Evolutionary conservation across 2,113 vertebrate genomes (phyloP).

Genomic region (Phasianus colchicus): DNA sequence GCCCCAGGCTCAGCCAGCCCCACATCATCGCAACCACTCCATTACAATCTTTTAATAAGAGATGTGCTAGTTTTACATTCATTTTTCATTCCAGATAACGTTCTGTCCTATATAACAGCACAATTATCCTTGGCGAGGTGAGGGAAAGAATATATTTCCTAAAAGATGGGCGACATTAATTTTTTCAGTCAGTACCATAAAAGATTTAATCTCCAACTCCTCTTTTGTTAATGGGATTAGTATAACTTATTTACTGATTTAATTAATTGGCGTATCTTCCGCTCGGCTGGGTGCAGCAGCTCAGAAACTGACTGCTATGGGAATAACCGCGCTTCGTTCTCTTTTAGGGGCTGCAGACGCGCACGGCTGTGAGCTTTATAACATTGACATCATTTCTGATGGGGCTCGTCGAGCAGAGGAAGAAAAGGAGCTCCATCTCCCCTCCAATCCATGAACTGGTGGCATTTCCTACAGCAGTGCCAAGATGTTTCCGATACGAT

Average conservation of each 20-base stretch:
- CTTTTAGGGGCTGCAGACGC: background rate
- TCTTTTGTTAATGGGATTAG: slow-evolving; percentile 67
- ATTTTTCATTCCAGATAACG: slow-evolving; percentile 2
- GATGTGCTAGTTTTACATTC: slow-evolving; percentile 40
- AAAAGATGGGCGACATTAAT: slow-evolving; percentile 45
- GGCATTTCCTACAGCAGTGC: fast-evolving
- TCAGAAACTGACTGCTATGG: background rate
- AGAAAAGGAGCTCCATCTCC: background rate
- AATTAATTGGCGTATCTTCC: slow-evolving; percentile 46
- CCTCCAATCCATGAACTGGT: fast-evolving
- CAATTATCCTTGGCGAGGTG: slow-evolving; percentile 8
- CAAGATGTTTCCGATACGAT: fast-evolving
- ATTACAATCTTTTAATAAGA: slow-evolving; percentile 58
- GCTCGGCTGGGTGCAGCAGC: background rate
- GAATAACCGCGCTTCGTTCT: background rate
- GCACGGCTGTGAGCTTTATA: background rate
- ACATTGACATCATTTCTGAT: background rate
- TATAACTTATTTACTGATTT: slow-evolving; percentile 62
- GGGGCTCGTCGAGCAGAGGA: background rate
- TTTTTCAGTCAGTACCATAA: slow-evolving; percentile 48
- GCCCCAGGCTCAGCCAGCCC: background rate
- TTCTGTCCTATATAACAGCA: slow-evolving; percentile 26
- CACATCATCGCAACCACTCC: background rate
- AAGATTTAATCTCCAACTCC: slow-evolving; percentile 64
- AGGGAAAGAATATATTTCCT: slow-evolving; percentile 43